Conservation (phyloP, 2,797 vertebrate genomes). For the Esox masquinongy region DNA sequence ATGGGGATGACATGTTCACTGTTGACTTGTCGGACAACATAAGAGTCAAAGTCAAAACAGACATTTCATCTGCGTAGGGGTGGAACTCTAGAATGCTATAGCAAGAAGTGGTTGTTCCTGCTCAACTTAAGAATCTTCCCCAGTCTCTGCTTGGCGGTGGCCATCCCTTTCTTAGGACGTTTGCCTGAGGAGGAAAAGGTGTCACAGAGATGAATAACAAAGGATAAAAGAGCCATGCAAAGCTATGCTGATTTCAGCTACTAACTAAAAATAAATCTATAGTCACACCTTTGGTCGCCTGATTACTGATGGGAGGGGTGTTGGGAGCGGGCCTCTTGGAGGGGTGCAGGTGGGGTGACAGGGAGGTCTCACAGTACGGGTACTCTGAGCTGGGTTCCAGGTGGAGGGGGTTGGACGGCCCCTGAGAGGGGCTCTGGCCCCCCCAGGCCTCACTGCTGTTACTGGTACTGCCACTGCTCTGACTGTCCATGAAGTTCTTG, state of each 20-base stretch:
- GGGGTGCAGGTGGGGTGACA: slow-evolving; percentile 90
- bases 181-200: slow-evolving; percentile 78
- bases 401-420: slow-evolving; percentile 68
- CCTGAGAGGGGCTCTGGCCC: slow-evolving; percentile 75
- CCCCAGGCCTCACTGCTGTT: slow-evolving; percentile 79
- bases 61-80: neutral
- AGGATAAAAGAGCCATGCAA: neutral
- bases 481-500: slow-evolving; percentile 83
- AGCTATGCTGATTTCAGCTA: neutral
- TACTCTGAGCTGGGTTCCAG: slow-evolving; percentile 76
- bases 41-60: neutral
- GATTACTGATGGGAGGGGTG: slow-evolving; percentile 95
- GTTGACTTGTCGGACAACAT: neutral
- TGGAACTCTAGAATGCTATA: slow-evolving; percentile 67
- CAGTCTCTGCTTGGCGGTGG: slow-evolving; percentile 96
- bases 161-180: slow-evolving; percentile 99
- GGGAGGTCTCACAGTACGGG: slow-evolving; percentile 85
- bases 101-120: slow-evolving; percentile 93
- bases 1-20: too few species aligned
- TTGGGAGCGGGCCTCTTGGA: slow-evolving; percentile 93
- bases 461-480: slow-evolving; percentile 59
- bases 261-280: neutral
- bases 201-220: neutral
- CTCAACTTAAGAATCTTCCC: slow-evolving; percentile 97
- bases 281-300: slow-evolving; percentile 94